Base-by-base conservation (phyloP, 2,113 vertebrate genomes). In the Cyanocitta stelleri region DNA sequence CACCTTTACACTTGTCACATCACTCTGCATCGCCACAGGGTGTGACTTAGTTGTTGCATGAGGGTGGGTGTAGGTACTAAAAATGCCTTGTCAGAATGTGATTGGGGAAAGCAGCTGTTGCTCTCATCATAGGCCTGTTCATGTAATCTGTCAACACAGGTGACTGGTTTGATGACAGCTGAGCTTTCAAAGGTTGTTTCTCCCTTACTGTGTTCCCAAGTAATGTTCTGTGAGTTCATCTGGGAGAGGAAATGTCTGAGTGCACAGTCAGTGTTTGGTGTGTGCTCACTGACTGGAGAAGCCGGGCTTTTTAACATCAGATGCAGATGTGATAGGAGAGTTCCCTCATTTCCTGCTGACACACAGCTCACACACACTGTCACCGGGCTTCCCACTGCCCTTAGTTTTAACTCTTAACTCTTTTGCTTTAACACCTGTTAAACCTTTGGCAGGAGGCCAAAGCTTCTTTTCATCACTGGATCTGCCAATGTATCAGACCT, bases 301-400 rank as follows among this genome's bases (percentile, higher is more conserved):
- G 35, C 68, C 20, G 0, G 0, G 10, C 46, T 73, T 62, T 77
- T 26, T 66, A 56, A n/a, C 49, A 29, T 32, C 2, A 9, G 63
- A 13, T 37, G 37, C 32, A 49, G 72, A 10, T 73, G 22, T 46
- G 51, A 24, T 32, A 37, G 20, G 33, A 83, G 44, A n/a, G 19
- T 27, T 79, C 51, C 49, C 56, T 83, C 20, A 24, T 62, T 69
- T 74, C 37, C 72, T 86, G 55, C 66, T 74, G 72, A 59, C 68
- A 32, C 27, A 33, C 32, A 76, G 41, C 64, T 77, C n/a, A 13
- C 1, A 8, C 27, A n/a, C 22, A 2, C 23, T 81, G 48, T 30
- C 51, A 16, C 64, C 9, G 16, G 37, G 72, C 72, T 89, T 89
- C 55, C 51, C 54, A 1, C 30, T 67, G 64, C 72, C 51, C 61